These are phyloP conservation scores for Aphelenchoides besseyi DNA, from an alignment of 1,140 invertebrate genomes.

Conservation along the genomic window DNA sequence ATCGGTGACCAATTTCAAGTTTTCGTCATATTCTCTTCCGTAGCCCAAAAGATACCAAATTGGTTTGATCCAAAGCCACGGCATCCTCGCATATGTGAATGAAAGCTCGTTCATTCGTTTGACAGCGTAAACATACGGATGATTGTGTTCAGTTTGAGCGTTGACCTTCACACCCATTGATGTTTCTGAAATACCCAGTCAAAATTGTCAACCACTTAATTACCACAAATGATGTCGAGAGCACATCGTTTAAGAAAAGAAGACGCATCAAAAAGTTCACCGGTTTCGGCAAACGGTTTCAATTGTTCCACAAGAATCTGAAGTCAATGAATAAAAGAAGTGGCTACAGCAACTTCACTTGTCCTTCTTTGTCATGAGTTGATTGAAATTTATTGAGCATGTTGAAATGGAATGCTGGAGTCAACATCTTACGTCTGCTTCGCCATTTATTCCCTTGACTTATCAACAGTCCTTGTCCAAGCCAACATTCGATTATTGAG, in stretches of 20 bases:
- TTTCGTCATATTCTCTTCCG: constrained; percentile 41
- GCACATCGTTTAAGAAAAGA: constrained; percentile 75
- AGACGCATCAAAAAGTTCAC: constrained; percentile 73
- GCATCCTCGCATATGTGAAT: constrained; percentile 52
- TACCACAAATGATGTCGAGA: constrained; percentile 78
- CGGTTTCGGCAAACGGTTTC: constrained; percentile 65
- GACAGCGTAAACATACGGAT: constrained; percentile 74
- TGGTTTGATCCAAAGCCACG: constrained; percentile 52
- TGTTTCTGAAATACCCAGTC: constrained; percentile 66
- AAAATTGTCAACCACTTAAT: constrained; percentile 9
- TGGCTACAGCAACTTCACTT: no score
- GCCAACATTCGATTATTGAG: constrained; percentile 25
- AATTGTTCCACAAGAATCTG: constrained; percentile 67
- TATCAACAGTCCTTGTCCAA: constrained; percentile 47
- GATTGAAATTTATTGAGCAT: constrained; percentile 79
- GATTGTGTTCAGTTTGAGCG: constrained; percentile 71
- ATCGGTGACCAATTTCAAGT: constrained; percentile 45
- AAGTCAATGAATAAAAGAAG: no score
- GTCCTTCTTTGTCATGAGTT: constrained; percentile 64
- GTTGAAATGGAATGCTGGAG: constrained; percentile 82
- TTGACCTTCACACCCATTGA: constrained; percentile 76
- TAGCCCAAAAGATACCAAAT: constrained; percentile 45
- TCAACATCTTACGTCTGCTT: constrained; percentile 77
- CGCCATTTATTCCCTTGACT: constrained; percentile 73
- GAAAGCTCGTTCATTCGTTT: constrained; percentile 65